Evolutionary conservation across 2,888 invertebrate species (phyloP).

Genomic region (Azorinus chamasolen): DNA sequence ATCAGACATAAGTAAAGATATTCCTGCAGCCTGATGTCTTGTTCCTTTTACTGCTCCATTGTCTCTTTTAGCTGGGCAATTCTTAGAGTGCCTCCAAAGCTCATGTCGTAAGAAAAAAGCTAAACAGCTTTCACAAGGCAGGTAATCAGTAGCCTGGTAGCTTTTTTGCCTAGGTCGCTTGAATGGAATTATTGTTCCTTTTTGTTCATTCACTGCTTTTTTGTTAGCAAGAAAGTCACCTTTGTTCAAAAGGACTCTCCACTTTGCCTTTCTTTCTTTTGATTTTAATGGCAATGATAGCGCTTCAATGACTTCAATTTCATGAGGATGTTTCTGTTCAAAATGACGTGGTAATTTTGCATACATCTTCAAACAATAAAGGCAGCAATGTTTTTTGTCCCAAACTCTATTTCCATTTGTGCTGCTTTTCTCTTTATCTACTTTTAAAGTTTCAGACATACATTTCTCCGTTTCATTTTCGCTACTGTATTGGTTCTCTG

Average conservation of each 20-base stretch:
- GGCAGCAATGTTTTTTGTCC: conserved; percentile 44
- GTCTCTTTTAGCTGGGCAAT: conserved; percentile 28
- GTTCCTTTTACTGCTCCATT: conserved; percentile 3
- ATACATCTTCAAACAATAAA: conserved; percentile 27
- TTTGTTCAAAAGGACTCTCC: conserved; percentile 39
- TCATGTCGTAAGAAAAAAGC: conserved; percentile 34
- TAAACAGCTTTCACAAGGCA: conserved; percentile 49
- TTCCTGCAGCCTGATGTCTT: conserved; percentile 30
- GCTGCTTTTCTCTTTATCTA: no score
- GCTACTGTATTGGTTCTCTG: no score
- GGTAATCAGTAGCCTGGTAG: no score
- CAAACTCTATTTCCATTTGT: conserved; percentile 26
- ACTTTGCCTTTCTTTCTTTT: conserved; percentile 15
- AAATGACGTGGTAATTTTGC: conserved; percentile 43
- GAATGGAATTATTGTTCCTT: conserved; percentile 32
- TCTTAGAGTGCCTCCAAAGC: conserved; percentile 40
- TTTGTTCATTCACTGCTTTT: conserved; percentile 31
- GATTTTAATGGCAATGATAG: conserved; percentile 7
- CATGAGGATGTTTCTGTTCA: conserved; percentile 18
- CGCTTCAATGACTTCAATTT: conserved; percentile 26
- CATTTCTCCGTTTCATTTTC: no score
- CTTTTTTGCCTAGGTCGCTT: conserved; percentile 32
- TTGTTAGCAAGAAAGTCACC: conserved; percentile 47
- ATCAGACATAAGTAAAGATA: conserved; percentile 25
- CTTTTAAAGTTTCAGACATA: no score